Percentiles rank a stretch among this genome's conserved stretches.
phyloP scores from a whole-genome alignment of 2,797 vertebrate genomes.

The Fringilla coelebs region DNA sequence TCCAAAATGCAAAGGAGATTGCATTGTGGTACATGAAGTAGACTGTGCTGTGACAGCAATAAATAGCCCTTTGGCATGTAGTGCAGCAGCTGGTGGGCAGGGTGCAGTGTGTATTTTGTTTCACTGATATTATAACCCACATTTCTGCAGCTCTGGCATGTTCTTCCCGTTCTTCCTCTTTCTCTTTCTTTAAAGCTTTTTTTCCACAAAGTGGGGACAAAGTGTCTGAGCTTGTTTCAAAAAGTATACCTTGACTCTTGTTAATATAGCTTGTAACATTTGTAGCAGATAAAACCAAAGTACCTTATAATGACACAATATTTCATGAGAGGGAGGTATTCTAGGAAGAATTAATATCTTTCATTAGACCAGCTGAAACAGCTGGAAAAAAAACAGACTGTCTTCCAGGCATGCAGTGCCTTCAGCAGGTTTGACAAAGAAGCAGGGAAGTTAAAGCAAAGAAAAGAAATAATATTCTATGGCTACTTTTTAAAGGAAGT shows the following conservation, averaged over 20 bases:
- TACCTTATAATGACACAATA: neutral
- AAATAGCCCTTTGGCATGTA: neutral
- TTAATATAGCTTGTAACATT: neutral
- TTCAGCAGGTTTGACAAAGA: neutral
- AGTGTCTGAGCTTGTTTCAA: neutral
- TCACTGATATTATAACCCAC: neutral
- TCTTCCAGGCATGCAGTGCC: neutral
- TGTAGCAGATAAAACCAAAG: neutral
- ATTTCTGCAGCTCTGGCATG: neutral
- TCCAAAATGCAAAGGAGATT: neutral
- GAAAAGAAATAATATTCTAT: neutral
- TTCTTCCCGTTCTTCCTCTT: neutral
- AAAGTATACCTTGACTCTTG: neutral
- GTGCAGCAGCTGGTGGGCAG: slow-evolving; percentile 9
- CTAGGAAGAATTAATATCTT: neutral
- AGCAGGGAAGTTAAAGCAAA: neutral
- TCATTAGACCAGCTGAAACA: neutral
- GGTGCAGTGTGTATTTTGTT: neutral
- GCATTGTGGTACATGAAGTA: rapidly evolving
- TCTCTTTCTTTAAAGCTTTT: neutral
- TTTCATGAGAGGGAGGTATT: neutral
- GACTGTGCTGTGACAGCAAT: neutral
- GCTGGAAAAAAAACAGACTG: neutral
- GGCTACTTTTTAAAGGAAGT: neutral
- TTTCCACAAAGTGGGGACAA: neutral